Base-by-base conservation (phyloP, 2,113 vertebrate species). In the Daboia siamensis region DNA sequence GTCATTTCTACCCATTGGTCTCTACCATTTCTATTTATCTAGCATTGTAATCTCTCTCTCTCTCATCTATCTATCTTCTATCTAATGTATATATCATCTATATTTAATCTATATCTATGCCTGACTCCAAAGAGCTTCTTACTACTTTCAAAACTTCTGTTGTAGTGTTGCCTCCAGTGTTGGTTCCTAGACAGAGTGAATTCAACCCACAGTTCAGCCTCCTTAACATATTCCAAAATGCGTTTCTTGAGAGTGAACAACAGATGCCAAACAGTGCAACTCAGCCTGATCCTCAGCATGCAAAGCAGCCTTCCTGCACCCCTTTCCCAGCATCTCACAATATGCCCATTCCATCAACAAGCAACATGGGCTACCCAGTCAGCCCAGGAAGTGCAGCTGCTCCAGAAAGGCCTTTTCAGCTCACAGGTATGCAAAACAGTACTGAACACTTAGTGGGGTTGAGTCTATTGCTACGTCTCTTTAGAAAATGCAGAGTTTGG, bases 331-430 rank as follows among this genome's bases (percentile, higher is more conserved):
- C 3, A 29, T 12, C 59, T 3, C 26, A 64, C 59, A 97, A 98
- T 89, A 97, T 98, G 92, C 98, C 98, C 88, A 95, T 97, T 15
- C 98, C 98, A 96, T 98, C 99, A 0, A 98, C 98, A 1, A 97
- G 97, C 95, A 97, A 97, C 0, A 97, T 98, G 96, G 98, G 97
- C 95, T 99, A 98, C 93, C 98, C 98, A 39, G 97, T 97, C 94
- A 99, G 98, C 46, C 98, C 98, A 56, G 98, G 97, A 97, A 99
- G 98, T 94, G 98, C 98, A 1, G 97, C 98, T 0, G 98, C 98
- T 88, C 98, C 98, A 0, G 98, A 98, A 90, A 99, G 98, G 92
- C 98, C 98, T 0, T 99, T 98, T 96, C 98, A 98, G 93, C 97
- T 98, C 95, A 98, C 98, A 52, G 99, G 99, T 99, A 96, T 95